Base-by-base conservation (phyloP, 2,113 vertebrate genomes). In the Gymnorhina tibicen region DNA sequence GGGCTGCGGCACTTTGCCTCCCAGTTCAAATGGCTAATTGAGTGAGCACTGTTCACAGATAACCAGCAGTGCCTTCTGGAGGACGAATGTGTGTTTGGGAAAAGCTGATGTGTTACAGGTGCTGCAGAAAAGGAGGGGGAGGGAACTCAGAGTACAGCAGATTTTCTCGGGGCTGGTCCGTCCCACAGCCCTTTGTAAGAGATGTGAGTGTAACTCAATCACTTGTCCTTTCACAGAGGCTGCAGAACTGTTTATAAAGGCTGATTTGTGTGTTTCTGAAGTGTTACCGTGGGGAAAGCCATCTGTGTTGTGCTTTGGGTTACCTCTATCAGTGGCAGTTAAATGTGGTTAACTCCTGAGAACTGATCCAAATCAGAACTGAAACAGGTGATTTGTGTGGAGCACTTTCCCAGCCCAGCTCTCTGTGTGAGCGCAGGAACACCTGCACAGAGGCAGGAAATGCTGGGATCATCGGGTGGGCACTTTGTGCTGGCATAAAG, bases 71-170 rank as follows among this genome's bases (percentile, higher is more conserved):
- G 44, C 21, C 52, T 84, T 92, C 39, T 63, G 22, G 21, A 60
- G 66, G 80, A 41, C 10, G 17, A 11, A 11, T 16, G n/a, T 39
- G 1, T 32, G 12, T 72, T 60, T 82, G 81, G 74, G 79, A 42
- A 58, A 35, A 52, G n/a, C 46, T 35, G 30, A 0, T 7, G 37
- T 62, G 64, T 52, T 81, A 18, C 46, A 79, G 64, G 23, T 33
- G 16, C 85, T 60, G 76, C 66, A 85, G 82, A 30, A 56, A 62
- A 75, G n/a, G 62, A 60, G 78, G 18, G 23, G 62, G 49, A 26
- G 46, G 22, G 41, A 63, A 17, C 27, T n/a, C 64, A 3, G n/a
- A 76, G 46, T 14, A 8, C 7, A 1, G 20, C 0, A 3, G 30
- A 5, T 85, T 78, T 85, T 76, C 37, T 22, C 1, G 1, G 23